Evolutionary conservation across 2,797 vertebrate species (phyloP), one percentile per base, ranked within the genome.

Genomic region (Spinus pinus): DNA sequence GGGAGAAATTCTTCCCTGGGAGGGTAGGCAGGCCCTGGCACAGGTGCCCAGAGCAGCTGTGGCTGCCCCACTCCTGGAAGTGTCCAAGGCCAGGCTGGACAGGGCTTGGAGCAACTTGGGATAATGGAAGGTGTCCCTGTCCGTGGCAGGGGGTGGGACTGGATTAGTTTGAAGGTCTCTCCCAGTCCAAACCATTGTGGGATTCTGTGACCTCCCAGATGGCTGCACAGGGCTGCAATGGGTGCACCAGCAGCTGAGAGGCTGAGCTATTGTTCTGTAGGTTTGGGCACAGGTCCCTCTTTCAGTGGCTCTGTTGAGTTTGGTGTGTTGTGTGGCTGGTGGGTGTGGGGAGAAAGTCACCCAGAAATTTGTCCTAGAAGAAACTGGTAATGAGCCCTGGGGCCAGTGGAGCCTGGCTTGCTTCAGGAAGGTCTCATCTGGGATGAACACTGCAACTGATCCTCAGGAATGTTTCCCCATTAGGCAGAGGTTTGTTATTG

Each of bases 41-140:
- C 16, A 50, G 62, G 0, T 64, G 9, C 7, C 24, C 57, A 70
- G 71, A 31, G 51, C 0, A 46, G 51, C 46, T 83, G 51, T 20
- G 51, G 8, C 39, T 78, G 44, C 12, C 6, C 39, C 65, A 25
- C 12, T 16, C 11, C 23, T 77, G 65, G n/a, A 1, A 89, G 17
- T 46, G 33, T 1, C 4, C 56, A 14, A 56, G 41, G 31, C 15
- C 30, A 37, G 70, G 41, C 0, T 61, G 54, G 47, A 24, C 0
- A 0, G 31, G 15, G 6, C 44, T 70, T 16, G 79, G 44, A 57
- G 10, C 6, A 70, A 0, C 14, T 37, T 46, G 50, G 24, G 12
- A 2, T 0, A 5, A 14, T 23, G 39, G 37, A 23, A 71, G 21
- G 1, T 50, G 64, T 62, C 23, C 33, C 33, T 61, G 21, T 6